These are phyloP conservation scores for Oligia fasciuncula DNA, from an alignment of 2,888 invertebrate genomes.

Conservation along the genomic window DNA sequence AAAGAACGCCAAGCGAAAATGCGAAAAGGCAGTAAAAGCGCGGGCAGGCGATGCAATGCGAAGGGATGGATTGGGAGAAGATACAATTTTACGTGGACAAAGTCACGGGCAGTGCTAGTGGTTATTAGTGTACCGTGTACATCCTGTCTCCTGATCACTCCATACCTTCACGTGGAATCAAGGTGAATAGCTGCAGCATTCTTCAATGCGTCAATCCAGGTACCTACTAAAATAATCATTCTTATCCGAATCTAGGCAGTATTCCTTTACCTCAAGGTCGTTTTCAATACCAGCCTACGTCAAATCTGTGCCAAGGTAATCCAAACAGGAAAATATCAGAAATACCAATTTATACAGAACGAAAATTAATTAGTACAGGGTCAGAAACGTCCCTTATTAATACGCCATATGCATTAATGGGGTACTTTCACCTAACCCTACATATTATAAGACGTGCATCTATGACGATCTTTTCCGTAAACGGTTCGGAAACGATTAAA, in stretches of 20 bases:
- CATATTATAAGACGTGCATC: slow-evolving; percentile 16
- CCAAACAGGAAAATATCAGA: background rate
- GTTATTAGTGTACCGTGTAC: background rate
- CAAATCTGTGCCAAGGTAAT: background rate
- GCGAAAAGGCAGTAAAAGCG: no score
- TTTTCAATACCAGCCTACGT: background rate
- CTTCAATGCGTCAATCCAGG: background rate
- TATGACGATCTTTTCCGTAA: slow-evolving; percentile 10
- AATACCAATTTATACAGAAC: background rate
- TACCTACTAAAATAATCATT: background rate
- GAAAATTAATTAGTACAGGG: background rate
- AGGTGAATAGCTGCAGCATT: background rate
- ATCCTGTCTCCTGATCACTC: background rate
- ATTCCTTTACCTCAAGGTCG: background rate
- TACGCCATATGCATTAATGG: slow-evolving; percentile 38
- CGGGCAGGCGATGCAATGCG: no score
- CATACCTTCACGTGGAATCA: background rate
- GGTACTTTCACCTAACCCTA: background rate
- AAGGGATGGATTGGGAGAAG: no score
- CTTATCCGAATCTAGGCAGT: background rate
- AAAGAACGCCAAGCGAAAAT: no score
- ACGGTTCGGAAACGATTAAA: slow-evolving; percentile 32
- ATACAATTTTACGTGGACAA: no score
- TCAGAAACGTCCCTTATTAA: slow-evolving; percentile 7
- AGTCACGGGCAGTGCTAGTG: no score